Percentiles rank a stretch among this genome's conserved stretches.
These are phyloP conservation scores for Brachypodius melanocephalos DNA, from an alignment of 2,113 vertebrate genomes.

Conservation along the genomic window DNA sequence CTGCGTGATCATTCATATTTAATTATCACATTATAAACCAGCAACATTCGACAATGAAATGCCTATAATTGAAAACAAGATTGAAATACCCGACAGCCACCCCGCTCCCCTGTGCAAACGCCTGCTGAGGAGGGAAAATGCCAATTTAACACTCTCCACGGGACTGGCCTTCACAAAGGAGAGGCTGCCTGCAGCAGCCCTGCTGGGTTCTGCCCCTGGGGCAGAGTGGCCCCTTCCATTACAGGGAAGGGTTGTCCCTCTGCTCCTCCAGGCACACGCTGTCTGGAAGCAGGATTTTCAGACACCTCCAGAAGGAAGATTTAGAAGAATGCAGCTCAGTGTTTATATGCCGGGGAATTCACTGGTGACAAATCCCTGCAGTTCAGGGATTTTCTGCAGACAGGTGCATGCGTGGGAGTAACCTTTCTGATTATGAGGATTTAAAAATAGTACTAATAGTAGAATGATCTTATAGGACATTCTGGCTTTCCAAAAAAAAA, in stretches of 20 bases:
- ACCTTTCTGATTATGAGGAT: neutral
- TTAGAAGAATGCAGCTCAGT: neutral
- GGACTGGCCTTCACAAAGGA: neutral
- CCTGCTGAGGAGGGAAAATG: neutral
- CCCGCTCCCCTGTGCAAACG: neutral
- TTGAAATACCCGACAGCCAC: slow-evolving; percentile 17
- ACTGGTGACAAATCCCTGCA: neutral
- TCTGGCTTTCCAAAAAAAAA: neutral
- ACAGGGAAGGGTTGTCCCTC: neutral
- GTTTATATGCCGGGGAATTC: neutral
- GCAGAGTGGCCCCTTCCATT: rapidly evolving
- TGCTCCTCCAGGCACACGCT: neutral
- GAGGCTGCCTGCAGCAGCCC: neutral
- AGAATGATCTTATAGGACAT: neutral
- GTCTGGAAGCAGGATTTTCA: neutral
- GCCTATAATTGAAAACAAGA: slow-evolving; percentile 52
- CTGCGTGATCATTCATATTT: slow-evolving; percentile 30
- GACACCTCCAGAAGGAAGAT: neutral
- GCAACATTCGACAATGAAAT: slow-evolving; percentile 6
- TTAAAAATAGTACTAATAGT: neutral
- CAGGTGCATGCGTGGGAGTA: neutral
- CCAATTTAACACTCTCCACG: neutral
- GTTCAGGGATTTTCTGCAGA: neutral
- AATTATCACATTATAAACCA: slow-evolving; percentile 56
- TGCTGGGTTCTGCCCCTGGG: neutral